Conservation (phyloP, 2,797 vertebrate species). For the Manis javanica region DNA sequence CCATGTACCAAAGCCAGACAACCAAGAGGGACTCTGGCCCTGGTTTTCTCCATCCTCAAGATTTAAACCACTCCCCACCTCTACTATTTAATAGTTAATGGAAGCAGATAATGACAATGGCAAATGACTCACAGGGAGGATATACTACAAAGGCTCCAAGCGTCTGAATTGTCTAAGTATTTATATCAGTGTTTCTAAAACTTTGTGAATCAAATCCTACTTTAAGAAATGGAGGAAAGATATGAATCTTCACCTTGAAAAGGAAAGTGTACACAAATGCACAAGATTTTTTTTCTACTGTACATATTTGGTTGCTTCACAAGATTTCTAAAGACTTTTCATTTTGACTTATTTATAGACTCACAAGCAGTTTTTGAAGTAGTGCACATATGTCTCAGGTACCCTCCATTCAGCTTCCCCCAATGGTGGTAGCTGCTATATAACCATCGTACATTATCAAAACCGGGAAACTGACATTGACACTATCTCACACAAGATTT, state of each 20-base stretch:
- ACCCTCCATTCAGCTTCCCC: neutral
- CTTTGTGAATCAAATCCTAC: neutral
- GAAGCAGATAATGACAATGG: neutral
- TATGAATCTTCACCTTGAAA: neutral
- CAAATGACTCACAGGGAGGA: neutral
- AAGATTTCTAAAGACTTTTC: neutral
- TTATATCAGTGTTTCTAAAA: neutral
- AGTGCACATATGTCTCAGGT: neutral
- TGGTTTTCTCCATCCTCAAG: neutral
- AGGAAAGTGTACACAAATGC: neutral
- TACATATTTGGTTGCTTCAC: neutral
- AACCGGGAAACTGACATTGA: neutral
- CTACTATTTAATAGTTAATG: neutral
- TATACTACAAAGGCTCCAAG: neutral
- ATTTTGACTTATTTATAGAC: slow-evolving; percentile 12
- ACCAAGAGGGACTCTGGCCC: neutral
- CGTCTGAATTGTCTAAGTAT: neutral
- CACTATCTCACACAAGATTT: neutral
- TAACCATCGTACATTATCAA: neutral
- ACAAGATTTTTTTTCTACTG: neutral
- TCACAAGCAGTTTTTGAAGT: neutral
- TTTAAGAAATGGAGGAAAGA: neutral
- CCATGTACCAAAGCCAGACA: neutral
- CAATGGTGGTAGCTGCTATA: neutral
- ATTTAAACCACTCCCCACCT: neutral